phyloP scores from a whole-genome alignment of 2,797 vertebrate genomes.

The Anniella stebbinsi region DNA sequence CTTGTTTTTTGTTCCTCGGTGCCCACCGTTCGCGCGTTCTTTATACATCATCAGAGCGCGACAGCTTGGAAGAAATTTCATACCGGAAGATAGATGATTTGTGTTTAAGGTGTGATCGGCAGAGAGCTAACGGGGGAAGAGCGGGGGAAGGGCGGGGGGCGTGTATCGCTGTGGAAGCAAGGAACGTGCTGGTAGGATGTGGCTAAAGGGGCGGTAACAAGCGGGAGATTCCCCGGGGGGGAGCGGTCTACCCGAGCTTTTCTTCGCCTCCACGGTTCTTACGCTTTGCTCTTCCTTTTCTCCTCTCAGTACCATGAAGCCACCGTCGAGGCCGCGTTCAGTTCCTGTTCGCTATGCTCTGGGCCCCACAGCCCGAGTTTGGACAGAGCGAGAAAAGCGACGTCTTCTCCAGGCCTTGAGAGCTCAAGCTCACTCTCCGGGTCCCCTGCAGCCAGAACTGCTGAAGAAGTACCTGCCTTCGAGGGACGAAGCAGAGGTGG shows the following conservation, averaged over 20 bases:
- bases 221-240: too few species aligned
- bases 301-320: conserved; percentile 7
- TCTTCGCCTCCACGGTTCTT: neutral
- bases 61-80: fast-evolving
- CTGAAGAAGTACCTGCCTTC: conserved; percentile 34
- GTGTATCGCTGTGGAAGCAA: neutral
- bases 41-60: neutral
- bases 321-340: conserved; percentile 11
- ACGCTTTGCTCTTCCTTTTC: neutral
- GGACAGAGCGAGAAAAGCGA: conserved; percentile 31
- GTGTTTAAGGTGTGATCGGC: neutral
- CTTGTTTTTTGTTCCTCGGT: fast-evolving
- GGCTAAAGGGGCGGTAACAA: too few species aligned
- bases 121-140: too few species aligned
- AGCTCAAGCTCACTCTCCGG: neutral
- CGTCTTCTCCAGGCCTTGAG: conserved; percentile 20
- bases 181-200: neutral
- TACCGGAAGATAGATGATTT: neutral
- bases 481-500: conserved; percentile 23
- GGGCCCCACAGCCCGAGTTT: neutral
- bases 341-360: neutral
- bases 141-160: fast-evolving
- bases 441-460: conserved; percentile 3
- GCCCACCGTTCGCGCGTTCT: neutral
- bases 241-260: neutral